Evolutionary conservation across 2,797 vertebrate genomes (phyloP).

Genomic region (Oophaga sylvatica): DNA sequence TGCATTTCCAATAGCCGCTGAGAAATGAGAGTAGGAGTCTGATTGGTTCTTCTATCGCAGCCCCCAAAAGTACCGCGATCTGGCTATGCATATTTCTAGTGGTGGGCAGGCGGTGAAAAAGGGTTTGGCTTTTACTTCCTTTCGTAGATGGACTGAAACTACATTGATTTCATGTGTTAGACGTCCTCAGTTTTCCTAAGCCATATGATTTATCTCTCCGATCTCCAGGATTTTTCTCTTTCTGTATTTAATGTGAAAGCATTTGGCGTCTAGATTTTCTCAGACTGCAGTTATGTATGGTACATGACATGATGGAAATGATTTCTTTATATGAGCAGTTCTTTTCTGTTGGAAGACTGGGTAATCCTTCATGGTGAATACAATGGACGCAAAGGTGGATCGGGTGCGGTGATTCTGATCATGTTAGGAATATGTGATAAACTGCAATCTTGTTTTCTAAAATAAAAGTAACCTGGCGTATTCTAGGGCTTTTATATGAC

Average conservation of each 20-base stretch:
- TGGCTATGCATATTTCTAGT: background rate
- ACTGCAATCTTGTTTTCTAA: conserved; percentile 26
- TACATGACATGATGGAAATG: background rate
- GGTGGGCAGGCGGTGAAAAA: background rate
- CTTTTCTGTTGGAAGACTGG: conserved; percentile 14
- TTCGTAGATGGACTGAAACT: background rate
- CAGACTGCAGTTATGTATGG: conserved; percentile 35
- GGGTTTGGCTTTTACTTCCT: background rate
- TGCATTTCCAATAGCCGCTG: no score
- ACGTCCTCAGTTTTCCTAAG: conserved; percentile 18
- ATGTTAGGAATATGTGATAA: conserved; percentile 5
- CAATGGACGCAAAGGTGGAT: conserved; percentile 1
- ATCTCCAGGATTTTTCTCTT: conserved; percentile 5
- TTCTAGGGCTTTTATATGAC: conserved; percentile 42
- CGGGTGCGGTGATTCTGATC: background rate
- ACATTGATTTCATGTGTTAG: background rate
- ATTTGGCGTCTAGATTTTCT: conserved; percentile 10
- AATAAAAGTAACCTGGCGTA: conserved; percentile 4
- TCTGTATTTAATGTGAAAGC: background rate
- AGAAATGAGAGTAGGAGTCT: no score
- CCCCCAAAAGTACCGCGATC: background rate
- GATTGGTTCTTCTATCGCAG: no score
- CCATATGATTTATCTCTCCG: conserved; percentile 36
- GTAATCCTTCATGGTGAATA: conserved; percentile 2
- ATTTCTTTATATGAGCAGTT: conserved; percentile 8